Evolutionary conservation across 2,888 invertebrate species (phyloP).

Genomic region (Eurytoma californica): DNA sequence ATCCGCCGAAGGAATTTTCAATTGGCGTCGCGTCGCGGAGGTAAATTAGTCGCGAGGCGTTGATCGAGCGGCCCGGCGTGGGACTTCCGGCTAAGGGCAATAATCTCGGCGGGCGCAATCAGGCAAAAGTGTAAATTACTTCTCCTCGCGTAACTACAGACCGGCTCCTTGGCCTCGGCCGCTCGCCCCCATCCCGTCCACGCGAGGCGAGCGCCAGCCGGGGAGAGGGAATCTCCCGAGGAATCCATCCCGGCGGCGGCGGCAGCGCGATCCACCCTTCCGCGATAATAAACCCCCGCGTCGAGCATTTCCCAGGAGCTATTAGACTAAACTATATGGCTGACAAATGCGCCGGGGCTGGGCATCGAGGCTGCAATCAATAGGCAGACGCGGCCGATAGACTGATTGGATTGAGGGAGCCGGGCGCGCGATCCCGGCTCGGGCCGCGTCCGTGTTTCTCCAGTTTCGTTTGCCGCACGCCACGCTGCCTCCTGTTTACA

Average conservation of each 20-base stretch:
- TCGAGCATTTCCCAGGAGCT: slow-evolving; percentile 69
- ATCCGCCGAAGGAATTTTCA: slow-evolving; percentile 17
- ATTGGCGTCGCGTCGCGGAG: slow-evolving; percentile 6
- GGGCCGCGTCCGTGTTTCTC: slow-evolving; percentile 31
- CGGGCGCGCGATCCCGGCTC: too few species aligned
- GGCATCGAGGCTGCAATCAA: slow-evolving; percentile 65
- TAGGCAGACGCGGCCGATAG: slow-evolving; percentile 58
- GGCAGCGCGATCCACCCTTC: slow-evolving; percentile 57
- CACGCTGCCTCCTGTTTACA: not conserved
- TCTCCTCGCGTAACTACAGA: slow-evolving; percentile 59
- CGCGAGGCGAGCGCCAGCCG: slow-evolving; percentile 3
- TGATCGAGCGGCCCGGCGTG: slow-evolving; percentile 29
- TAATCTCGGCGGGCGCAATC: slow-evolving; percentile 60
- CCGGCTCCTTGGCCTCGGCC: slow-evolving; percentile 20
- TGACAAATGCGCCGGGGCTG: slow-evolving; percentile 67
- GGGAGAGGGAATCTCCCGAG: slow-evolving; percentile 55
- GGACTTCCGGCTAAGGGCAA: slow-evolving; percentile 58
- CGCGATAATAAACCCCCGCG: slow-evolving; percentile 59
- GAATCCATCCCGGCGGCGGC: slow-evolving; percentile 58
- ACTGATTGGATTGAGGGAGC: slow-evolving; percentile 51
- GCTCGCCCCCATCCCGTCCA: not conserved
- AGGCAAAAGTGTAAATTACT: slow-evolving; percentile 67
- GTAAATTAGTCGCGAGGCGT: slow-evolving; percentile 25
- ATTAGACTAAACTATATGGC: slow-evolving; percentile 73
- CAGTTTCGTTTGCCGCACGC: slow-evolving; percentile 7